Evolutionary conservation across 2,888 invertebrate genomes (phyloP).

Genomic region (Netelia inedita): DNA sequence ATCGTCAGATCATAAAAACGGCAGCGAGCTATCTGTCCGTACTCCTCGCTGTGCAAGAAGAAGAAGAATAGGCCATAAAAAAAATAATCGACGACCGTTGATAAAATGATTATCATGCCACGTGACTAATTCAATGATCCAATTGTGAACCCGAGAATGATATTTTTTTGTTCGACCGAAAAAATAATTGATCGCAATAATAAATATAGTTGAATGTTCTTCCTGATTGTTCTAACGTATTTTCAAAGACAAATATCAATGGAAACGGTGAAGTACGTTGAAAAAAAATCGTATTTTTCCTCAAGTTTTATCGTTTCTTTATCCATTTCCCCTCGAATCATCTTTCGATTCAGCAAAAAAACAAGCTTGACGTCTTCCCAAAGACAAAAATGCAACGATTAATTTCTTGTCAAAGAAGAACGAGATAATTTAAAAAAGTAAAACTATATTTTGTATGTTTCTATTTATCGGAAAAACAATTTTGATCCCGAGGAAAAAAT

Average conservation of each 20-base stretch:
- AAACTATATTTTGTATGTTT: too few species aligned
- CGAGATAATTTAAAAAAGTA: too few species aligned
- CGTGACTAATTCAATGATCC: not conserved
- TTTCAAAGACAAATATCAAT: not conserved
- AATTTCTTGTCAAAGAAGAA: too few species aligned
- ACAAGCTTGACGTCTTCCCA: too few species aligned
- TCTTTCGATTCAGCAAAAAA: too few species aligned
- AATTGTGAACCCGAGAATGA: not conserved
- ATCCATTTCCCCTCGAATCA: too few species aligned
- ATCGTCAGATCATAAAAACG: slow-evolving; percentile 68
- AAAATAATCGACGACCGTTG: slow-evolving; percentile 2
- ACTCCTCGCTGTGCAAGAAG: slow-evolving; percentile 68
- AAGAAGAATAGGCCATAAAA: slow-evolving; percentile 27
- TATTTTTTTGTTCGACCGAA: not conserved
- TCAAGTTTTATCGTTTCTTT: too few species aligned
- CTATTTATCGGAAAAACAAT: too few species aligned
- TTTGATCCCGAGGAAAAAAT: too few species aligned
- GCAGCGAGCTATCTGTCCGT: slow-evolving; percentile 72
- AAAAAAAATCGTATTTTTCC: not conserved
- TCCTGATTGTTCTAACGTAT: not conserved
- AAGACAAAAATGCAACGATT: too few species aligned
- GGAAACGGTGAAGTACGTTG: too few species aligned
- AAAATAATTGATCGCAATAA: not conserved
- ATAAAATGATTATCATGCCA: not conserved
- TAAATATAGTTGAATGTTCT: not conserved